Conservation (phyloP, 2,797 vertebrate genomes). For the Muscicapa comitata region DNA sequence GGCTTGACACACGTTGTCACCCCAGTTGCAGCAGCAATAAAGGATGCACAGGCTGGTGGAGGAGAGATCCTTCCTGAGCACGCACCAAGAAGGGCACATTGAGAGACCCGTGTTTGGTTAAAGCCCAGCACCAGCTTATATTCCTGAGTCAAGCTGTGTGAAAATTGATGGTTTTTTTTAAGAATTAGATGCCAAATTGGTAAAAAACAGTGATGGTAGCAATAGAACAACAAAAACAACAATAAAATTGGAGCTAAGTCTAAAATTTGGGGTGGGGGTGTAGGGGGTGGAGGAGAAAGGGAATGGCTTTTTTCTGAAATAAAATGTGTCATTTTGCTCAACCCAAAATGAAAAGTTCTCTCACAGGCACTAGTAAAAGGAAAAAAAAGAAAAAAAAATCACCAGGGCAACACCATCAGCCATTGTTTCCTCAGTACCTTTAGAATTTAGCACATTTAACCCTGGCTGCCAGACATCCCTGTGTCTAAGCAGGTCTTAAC, state of each 20-base stretch:
- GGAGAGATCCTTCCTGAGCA: not conserved
- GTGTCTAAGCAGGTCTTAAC: not conserved
- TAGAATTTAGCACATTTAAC: not conserved
- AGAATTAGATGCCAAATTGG: not conserved
- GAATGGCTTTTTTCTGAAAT: not conserved
- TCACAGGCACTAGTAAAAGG: rapidly evolving
- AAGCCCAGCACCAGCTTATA: not conserved
- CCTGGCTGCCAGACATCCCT: not conserved
- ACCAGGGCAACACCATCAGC: not conserved
- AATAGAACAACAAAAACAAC: not conserved
- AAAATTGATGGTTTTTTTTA: not conserved
- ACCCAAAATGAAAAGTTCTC: not conserved
- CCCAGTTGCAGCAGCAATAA: not conserved
- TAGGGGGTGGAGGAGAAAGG: rapidly evolving
- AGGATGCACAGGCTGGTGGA: not conserved
- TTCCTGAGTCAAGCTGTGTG: not conserved
- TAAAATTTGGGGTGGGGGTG: rapidly evolving
- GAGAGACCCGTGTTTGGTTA: not conserved
- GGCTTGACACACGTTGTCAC: not conserved
- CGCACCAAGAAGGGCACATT: not conserved
- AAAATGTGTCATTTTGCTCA: not conserved
- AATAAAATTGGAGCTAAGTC: not conserved
- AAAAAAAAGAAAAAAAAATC: not conserved
- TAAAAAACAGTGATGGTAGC: not conserved
- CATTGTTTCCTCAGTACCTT: not conserved